Evolutionary conservation across 1,140 invertebrate genomes (phyloP).

Genomic region (Venturia canescens): DNA sequence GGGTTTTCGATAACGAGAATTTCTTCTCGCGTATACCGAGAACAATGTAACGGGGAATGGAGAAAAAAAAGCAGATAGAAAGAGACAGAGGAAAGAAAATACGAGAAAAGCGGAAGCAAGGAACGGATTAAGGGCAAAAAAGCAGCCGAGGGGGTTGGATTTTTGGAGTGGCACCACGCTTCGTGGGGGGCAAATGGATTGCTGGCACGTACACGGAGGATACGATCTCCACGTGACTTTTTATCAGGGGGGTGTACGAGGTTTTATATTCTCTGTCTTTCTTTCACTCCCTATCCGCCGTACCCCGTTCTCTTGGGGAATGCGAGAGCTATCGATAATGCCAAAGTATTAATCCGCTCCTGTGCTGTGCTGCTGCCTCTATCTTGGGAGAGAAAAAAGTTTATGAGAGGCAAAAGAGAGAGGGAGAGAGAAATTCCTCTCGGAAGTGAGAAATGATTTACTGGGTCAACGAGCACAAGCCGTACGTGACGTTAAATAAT

Average conservation of each 20-base stretch:
- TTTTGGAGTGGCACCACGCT: conserved; percentile 2
- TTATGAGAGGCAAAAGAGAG: not conserved
- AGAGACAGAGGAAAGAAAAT: conserved; percentile 3
- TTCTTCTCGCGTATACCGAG: too few relatives aligned
- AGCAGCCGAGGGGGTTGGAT: not conserved
- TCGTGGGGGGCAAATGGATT: conserved; percentile 30
- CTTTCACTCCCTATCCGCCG: not conserved
- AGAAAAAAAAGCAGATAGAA: not conserved
- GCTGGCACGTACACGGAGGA: conserved; percentile 40
- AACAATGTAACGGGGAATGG: not conserved
- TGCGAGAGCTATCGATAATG: conserved; percentile 39
- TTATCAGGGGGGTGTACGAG: conserved; percentile 27
- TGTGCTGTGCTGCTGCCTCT: conserved; percentile 21
- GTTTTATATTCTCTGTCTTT: not conserved
- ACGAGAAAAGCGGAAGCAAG: not conserved
- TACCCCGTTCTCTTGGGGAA: not conserved
- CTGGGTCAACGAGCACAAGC: conserved; percentile 42
- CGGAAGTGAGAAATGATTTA: conserved; percentile 33
- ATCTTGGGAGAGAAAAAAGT: conserved; percentile 7
- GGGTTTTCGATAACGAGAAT: too few relatives aligned
- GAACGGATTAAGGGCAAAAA: conserved; percentile 2
- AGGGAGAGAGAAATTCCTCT: not conserved
- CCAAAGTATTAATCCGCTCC: conserved; percentile 42
- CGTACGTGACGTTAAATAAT: conserved; percentile 44
- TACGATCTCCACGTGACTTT: conserved; percentile 44